Evolutionary conservation across 2,113 vertebrate species (phyloP).

Genomic region (Delphinus delphis): DNA sequence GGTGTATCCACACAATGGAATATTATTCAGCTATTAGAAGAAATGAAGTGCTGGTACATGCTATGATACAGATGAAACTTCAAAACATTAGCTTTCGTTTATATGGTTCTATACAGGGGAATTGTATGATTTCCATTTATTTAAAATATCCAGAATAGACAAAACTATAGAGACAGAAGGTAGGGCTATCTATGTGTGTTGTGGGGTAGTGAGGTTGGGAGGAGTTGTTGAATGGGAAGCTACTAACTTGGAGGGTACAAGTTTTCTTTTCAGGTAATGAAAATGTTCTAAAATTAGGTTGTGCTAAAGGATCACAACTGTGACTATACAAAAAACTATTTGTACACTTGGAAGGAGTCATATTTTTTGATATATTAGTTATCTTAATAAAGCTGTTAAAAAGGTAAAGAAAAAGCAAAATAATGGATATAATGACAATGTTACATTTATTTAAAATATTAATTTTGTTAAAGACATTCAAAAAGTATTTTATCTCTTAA

Average conservation of each 20-base stretch:
- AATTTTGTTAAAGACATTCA: neutral
- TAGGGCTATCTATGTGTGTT: neutral
- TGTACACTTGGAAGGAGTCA: neutral
- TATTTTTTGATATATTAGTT: neutral
- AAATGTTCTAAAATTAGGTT: neutral
- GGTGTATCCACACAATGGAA: too few relatives aligned
- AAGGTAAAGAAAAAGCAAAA: neutral
- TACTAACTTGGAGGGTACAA: neutral
- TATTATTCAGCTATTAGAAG: neutral
- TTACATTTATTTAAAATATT: neutral
- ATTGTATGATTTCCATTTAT: neutral
- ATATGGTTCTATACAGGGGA: neutral
- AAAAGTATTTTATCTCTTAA: neutral
- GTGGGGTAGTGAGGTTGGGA: neutral
- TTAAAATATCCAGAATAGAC: neutral
- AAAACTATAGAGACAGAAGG: neutral
- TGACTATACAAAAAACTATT: neutral
- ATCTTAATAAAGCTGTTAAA: neutral
- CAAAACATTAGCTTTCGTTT: neutral
- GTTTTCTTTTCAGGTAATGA: neutral
- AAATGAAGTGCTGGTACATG: neutral
- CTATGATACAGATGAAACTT: neutral
- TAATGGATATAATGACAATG: neutral
- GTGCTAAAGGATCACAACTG: neutral
- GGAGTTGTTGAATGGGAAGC: neutral